phyloP scores from a whole-genome alignment of 2,797 vertebrate species.

The Sebastes trivittatus region DNA sequence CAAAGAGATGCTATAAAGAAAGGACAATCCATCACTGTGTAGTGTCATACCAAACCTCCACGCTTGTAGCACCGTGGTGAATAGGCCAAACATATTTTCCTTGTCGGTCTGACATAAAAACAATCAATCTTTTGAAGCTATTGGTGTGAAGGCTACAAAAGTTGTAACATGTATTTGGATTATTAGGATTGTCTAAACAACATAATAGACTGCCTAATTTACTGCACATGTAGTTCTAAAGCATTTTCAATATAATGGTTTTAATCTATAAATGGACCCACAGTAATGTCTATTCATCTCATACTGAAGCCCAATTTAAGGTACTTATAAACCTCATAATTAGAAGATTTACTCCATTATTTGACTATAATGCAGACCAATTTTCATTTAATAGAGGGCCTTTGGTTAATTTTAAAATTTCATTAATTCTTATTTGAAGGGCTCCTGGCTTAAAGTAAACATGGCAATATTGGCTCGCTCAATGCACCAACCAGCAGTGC shows the following conservation, averaged over 20 bases:
- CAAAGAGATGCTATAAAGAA: slow-evolving; percentile 8
- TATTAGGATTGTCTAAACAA: background rate
- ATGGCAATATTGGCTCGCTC: background rate
- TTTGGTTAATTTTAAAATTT: background rate
- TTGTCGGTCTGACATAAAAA: background rate
- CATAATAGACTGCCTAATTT: background rate
- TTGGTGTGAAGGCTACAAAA: background rate
- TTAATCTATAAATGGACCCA: background rate
- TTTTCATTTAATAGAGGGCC: background rate
- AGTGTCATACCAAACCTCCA: background rate
- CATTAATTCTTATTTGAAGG: slow-evolving; percentile 9
- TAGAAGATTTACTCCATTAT: background rate
- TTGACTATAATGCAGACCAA: background rate
- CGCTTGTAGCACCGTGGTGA: background rate
- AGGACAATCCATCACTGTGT: background rate
- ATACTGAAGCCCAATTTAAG: background rate
- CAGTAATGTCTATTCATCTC: background rate
- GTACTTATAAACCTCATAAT: background rate
- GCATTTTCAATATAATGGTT: background rate
- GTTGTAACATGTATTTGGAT: background rate
- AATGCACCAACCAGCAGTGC: background rate
- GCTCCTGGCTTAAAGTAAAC: slow-evolving; percentile 4
- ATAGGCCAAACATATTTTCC: background rate
- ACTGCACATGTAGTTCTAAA: background rate
- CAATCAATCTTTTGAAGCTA: background rate